Base-by-base conservation (phyloP, 2,113 vertebrate species). In the Rana temporaria region DNA sequence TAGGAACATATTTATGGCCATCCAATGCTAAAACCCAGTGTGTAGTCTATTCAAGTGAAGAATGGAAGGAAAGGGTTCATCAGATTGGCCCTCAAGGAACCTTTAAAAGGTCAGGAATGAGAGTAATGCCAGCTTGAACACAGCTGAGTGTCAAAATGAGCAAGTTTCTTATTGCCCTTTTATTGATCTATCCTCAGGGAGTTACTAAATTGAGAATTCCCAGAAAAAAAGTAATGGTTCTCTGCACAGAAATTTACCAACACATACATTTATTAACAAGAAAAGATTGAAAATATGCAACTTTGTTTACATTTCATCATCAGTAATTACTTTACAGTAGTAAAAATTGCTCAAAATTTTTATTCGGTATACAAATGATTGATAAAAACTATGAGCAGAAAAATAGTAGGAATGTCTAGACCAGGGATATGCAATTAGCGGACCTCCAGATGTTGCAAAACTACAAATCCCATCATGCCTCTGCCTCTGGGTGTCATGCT, bases 41-140 rank as follows among this genome's bases (percentile, higher is more conserved):
- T 75, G 72, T 22, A 75, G 32, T 42, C 32, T 17, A 75, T 17
- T 48, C 19, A 38, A 20, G 19, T 20, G 4, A 14, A 74, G 19
- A 59, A 38, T 38, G 11, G 4, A 15, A 38, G 8, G 26, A 63
- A 42, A 76, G 34, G 32, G 32, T 75, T 62, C n/a, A 42, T 42
- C 59, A 32, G 32, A 59, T 24, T 15, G 32, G 57, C 59, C 71
- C 20, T 60, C 56, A 60, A 42, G 56, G 56, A 74, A 74, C 18
- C 26, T 74, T 74, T 74, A 59, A 26, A 74, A 74, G 55, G 71
- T 74, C 71, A 74, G 2, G 55, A 2, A 30, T 74, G 55, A 74
- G n/a, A 42, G 72, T 59, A 38, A 75, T 60, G 56, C 30, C 30
- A 60, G 16, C 20, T 59, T 34, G 32, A 59, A 20, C 55, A 59